phyloP scores from a whole-genome alignment of 2,888 invertebrate genomes.

The Psococerastis gibbosa region DNA sequence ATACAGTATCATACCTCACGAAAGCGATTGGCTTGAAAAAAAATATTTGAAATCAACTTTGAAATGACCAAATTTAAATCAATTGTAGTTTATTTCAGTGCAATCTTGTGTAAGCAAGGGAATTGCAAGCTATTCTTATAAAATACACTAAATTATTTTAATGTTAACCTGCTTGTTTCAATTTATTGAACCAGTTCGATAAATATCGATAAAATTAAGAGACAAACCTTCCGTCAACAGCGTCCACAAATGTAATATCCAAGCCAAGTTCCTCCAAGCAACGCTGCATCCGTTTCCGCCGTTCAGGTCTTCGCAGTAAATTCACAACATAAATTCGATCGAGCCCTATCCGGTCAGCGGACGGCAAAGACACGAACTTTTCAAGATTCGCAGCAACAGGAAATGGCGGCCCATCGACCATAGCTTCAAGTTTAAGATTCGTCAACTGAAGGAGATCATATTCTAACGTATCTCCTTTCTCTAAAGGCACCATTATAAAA shows the following conservation, averaged over 20 bases:
- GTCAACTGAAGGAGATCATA: constrained; percentile 50
- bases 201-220: constrained; percentile 14
- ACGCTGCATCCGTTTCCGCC: constrained; percentile 56
- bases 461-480: constrained; percentile 38
- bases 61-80: no score
- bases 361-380: constrained; percentile 24
- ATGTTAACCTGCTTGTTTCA: no score
- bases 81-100: no score
- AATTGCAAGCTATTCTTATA: no score
- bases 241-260: constrained; percentile 52
- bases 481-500: constrained; percentile 61
- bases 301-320: constrained; percentile 58
- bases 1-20: no score
- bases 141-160: no score
- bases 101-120: no score
- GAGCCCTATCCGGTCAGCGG: constrained; percentile 44
- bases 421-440: constrained; percentile 55
- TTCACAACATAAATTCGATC: constrained; percentile 86
- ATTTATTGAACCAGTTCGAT: no score
- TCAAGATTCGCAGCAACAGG: constrained; percentile 22
- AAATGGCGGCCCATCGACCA: constrained; percentile 27
- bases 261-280: constrained; percentile 68
- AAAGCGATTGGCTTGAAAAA: no score
- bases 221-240: constrained; percentile 74
- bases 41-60: no score